These are phyloP conservation scores for Sebastes schlegelii DNA, from an alignment of 2,113 vertebrate genomes.

Conservation along the genomic window DNA sequence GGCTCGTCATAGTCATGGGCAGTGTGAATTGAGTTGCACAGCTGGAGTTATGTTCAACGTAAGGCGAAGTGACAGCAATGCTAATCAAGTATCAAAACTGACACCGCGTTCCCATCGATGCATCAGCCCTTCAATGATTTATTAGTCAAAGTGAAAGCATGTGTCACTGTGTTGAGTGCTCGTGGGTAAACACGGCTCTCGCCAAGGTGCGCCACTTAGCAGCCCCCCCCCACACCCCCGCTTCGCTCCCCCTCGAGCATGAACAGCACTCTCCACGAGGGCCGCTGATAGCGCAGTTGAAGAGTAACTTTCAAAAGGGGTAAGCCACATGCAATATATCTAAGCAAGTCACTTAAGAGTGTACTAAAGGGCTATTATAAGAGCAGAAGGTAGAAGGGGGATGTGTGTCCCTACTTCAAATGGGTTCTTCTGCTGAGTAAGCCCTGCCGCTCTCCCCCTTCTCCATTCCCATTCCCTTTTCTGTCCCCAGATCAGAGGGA, in stretches of 20 bases:
- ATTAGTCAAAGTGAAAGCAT: constrained; percentile 75
- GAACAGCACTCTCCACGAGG: constrained; percentile 39
- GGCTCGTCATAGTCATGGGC: constrained; percentile 75
- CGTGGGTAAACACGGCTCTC: constrained; percentile 74
- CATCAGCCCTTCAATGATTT: constrained; percentile 77
- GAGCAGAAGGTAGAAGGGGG: constrained; percentile 47
- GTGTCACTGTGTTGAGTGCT: constrained; percentile 67
- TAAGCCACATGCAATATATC: constrained; percentile 64
- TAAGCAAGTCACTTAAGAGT: constrained; percentile 58
- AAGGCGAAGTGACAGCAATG: constrained; percentile 80
- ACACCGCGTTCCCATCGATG: constrained; percentile 63
- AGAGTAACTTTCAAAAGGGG: constrained; percentile 67
- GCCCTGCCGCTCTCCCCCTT: constrained; percentile 31
- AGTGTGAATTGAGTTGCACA: constrained; percentile 76
- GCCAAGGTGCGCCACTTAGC: constrained; percentile 74
- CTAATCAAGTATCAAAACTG: constrained; percentile 79
- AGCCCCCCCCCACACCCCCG: background rate
- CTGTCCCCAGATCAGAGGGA: constrained; percentile 72
- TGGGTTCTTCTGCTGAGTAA: constrained; percentile 75
- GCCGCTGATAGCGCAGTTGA: constrained; percentile 32
- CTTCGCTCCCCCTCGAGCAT: constrained; percentile 24
- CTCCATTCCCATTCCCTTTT: constrained; percentile 43
- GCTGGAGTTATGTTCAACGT: constrained; percentile 84
- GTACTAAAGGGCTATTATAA: constrained; percentile 66
- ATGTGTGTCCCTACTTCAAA: constrained; percentile 62